These are phyloP conservation scores for Mesochorus sp. DNA, from an alignment of 2,888 invertebrate genomes.

Conservation along the genomic window DNA sequence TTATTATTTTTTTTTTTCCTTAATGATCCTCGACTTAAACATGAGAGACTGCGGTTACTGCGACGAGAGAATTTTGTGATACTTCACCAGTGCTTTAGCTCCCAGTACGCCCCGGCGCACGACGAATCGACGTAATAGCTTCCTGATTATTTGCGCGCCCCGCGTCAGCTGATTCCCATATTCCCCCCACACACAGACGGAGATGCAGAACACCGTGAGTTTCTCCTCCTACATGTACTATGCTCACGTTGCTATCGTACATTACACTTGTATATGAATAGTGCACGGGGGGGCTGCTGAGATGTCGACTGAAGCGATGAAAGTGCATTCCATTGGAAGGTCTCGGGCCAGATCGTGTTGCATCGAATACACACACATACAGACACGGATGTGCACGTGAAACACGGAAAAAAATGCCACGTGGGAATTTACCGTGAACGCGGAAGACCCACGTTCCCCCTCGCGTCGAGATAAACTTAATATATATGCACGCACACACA, in stretches of 20 bases:
- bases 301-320: conserved; percentile 42
- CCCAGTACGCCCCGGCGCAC: conserved; percentile 8
- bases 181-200: conserved; percentile 21
- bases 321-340: conserved; percentile 60
- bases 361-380: too few relatives aligned
- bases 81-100: not conserved
- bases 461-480: not conserved
- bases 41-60: too few relatives aligned
- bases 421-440: conserved; percentile 53
- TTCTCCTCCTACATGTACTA: not conserved
- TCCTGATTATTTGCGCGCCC: conserved; percentile 61
- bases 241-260: not conserved
- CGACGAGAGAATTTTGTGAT: not conserved
- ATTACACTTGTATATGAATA: not conserved
- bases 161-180: conserved; percentile 57
- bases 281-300: conserved; percentile 2
- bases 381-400: too few relatives aligned
- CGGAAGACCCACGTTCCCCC: conserved; percentile 35
- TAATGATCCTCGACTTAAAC: not conserved
- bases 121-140: conserved; percentile 60
- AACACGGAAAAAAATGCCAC: conserved; percentile 43
- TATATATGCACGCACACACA: not conserved
- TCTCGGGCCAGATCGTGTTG: conserved; percentile 56
- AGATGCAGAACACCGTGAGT: not conserved
- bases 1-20: too few relatives aligned